Base-by-base conservation (phyloP, 2,888 invertebrate genomes). In the Cosmia pyralina region DNA sequence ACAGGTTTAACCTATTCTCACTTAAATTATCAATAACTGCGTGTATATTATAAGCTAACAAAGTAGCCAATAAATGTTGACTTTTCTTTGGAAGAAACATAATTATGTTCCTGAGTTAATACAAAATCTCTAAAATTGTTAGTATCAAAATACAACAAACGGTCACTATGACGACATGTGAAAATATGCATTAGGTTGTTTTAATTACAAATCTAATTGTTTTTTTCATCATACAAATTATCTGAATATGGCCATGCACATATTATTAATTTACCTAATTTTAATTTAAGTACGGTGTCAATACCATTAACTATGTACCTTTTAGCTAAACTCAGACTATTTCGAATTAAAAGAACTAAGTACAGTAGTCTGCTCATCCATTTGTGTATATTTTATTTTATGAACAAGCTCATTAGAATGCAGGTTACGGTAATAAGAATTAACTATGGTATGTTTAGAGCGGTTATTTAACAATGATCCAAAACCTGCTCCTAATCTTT, bases 11-110 rank as follows among this genome's bases (percentile, higher is more conserved):
- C n/a, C 5, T 5, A 38, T 8, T n/a, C 34, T 2, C 50, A 38
- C 38, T 64, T 38, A 55, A 38, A 53, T 53, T 38, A 64, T 64
- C n/a, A 38, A 38, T 55, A 17, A 53, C 64, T 55, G 10, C 17
- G 17, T n/a, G n/a, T 38, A n/a, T 64, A 50, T n/a, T 34, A 34
- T 53, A 64, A 64, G 38, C n/a, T 53, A 55, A 17, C 5, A 38
- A 55, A 64, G 38, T 64, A 38, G 17, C 11, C 38, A 53, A 6
- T 34, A 53, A 64, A 17, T 48, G 5, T 48, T 48, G 6, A 17
- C 6, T 48, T 17, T 48, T 7, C 17, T 17, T 17, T 2, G 7
- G 3, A 19, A 19, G 11, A 58, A 19, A 34, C 58, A 34, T 46
- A 28, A 28, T 28, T 19, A 15, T 28, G 34, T 19, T 34, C 6